Conservation (phyloP, 1,140 invertebrate species). For the Chrysoperla carnea region DNA sequence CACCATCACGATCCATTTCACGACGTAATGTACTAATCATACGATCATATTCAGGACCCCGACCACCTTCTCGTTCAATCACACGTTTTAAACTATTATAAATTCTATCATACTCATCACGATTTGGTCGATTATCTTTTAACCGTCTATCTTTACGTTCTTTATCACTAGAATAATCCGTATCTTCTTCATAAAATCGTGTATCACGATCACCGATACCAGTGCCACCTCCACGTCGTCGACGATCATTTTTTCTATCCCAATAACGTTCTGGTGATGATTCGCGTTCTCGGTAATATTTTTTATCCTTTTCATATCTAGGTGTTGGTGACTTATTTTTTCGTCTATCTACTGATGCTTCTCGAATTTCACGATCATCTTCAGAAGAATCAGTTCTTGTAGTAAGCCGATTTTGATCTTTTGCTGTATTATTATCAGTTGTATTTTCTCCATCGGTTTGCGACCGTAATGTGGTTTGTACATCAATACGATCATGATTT, state of each 20-base stretch:
- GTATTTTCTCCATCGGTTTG: conserved; percentile 11
- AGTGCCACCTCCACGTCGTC: conserved; percentile 19
- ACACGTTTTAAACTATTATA: conserved; percentile 15
- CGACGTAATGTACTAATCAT: conserved; percentile 1
- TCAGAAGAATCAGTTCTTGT: background rate
- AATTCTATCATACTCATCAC: conserved; percentile 22
- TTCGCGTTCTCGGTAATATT: conserved; percentile 6
- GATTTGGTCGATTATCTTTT: conserved; percentile 18
- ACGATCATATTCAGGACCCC: conserved; percentile 4
- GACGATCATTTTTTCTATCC: conserved; percentile 21
- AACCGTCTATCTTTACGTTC: conserved; percentile 14
- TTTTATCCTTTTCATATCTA: conserved; percentile 12
- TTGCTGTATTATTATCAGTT: conserved; percentile 7
- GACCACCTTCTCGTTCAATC: conserved; percentile 14
- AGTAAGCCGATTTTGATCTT: background rate
- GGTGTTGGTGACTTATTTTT: conserved; percentile 4
- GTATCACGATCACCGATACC: conserved; percentile 17
- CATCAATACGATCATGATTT: conserved; percentile 5
- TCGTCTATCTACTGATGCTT: background rate
- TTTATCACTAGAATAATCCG: conserved; percentile 20
- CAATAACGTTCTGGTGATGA: conserved; percentile 6
- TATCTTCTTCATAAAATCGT: conserved; percentile 18
- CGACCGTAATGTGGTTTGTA: conserved; percentile 9
- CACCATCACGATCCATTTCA: conserved; percentile 7
- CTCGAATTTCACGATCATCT: background rate